Percentiles rank a stretch among this genome's conserved stretches.
Evolutionary conservation across 2,113 vertebrate species (phyloP).

Genomic region (Heliornis fulica): DNA sequence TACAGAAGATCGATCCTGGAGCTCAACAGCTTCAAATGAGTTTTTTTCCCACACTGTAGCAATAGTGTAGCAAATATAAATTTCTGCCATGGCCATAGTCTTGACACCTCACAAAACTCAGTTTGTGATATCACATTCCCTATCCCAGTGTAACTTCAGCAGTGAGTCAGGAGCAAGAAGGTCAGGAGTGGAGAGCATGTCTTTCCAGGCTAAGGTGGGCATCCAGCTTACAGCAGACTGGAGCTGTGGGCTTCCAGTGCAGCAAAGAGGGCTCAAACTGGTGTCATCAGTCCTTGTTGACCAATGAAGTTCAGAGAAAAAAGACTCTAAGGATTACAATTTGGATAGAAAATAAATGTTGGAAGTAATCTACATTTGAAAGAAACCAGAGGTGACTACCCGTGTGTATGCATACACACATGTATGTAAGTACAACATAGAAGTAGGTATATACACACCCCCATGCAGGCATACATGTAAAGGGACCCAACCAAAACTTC

Average conservation of each 20-base stretch:
- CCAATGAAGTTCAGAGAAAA: neutral
- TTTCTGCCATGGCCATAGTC: neutral
- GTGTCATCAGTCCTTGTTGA: neutral
- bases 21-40: neutral
- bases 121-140: neutral
- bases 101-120: neutral
- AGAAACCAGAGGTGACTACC: neutral
- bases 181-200: fast-evolving
- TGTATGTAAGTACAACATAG: fast-evolving
- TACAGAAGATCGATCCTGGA: neutral
- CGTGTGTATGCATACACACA: neutral
- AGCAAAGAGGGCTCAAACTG: fast-evolving
- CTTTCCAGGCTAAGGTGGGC: neutral
- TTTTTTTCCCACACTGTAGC: neutral
- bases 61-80: neutral
- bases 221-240: fast-evolving
- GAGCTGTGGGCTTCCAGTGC: neutral
- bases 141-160: neutral
- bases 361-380: neutral
- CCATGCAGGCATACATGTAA: fast-evolving
- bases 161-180: neutral
- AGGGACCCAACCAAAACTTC: neutral
- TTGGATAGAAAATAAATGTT: neutral
- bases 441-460: neutral
- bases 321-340: neutral